A percentile compares a stretch with the other conserved stretches of the same genome.
Evolutionary conservation across 2,888 invertebrate species (phyloP).

Genomic region (Rhingia rostrata): DNA sequence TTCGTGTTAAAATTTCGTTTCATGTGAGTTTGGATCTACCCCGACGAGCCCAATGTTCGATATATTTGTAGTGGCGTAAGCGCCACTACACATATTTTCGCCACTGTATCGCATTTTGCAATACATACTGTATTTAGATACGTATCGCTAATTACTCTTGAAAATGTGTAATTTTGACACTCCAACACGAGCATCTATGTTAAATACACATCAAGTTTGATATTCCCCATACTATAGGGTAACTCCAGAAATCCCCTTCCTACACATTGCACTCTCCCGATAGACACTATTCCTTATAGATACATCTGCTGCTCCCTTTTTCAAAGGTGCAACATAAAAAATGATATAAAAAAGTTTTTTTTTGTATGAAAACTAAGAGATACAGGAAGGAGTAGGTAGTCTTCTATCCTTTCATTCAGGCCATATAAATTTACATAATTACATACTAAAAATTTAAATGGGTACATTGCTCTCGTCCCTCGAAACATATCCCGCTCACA

Average conservation of each 20-base stretch:
- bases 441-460: conserved; percentile 48
- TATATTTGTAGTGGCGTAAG: too few relatives aligned
- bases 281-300: background rate
- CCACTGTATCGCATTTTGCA: too few relatives aligned
- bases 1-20: too few relatives aligned
- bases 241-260: background rate
- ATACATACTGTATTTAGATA: too few relatives aligned
- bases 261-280: background rate
- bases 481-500: background rate
- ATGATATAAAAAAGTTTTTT: conserved; percentile 5
- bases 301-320: conserved; percentile 51
- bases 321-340: conserved; percentile 30
- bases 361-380: conserved; percentile 12
- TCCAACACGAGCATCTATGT: conserved; percentile 66
- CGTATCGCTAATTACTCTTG: too few relatives aligned
- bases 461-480: conserved; percentile 6
- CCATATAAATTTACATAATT: conserved; percentile 65
- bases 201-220: conserved; percentile 46
- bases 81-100: too few relatives aligned
- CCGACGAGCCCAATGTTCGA: too few relatives aligned
- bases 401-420: conserved; percentile 46
- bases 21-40: too few relatives aligned
- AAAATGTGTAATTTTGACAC: conserved; percentile 49
- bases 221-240: conserved; percentile 12
- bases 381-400: conserved; percentile 3